Evolutionary conservation across 2,113 vertebrate genomes (phyloP).

Genomic region (Origma solitaria): DNA sequence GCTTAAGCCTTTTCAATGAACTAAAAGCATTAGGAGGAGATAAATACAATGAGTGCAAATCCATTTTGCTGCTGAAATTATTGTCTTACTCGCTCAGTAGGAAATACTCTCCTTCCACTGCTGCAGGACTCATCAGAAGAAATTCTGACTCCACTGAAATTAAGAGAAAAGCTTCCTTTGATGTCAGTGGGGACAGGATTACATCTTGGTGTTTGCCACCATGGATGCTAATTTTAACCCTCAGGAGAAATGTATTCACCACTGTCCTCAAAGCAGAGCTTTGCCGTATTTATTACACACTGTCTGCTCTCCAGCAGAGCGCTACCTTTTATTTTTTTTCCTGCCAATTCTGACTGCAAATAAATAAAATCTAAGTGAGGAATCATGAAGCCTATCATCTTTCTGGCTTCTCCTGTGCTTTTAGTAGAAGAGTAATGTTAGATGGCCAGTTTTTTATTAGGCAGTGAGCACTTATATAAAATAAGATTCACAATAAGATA

Average conservation of each 20-base stretch:
- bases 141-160: not conserved
- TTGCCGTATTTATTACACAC: not conserved
- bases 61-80: constrained; percentile 12
- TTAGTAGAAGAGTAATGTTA: not conserved
- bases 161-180: not conserved
- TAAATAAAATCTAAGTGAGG: not conserved
- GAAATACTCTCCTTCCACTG: not conserved
- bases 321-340: not conserved
- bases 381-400: not conserved
- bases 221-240: constrained; percentile 11
- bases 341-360: not conserved
- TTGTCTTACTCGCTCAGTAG: not conserved
- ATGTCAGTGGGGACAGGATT: not conserved
- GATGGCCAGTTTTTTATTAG: not conserved
- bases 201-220: not conserved
- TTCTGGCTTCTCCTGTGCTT: not conserved
- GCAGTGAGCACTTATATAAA: not conserved
- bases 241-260: not conserved
- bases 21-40: constrained; percentile 2
- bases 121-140: not conserved
- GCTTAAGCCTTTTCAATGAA: constrained; percentile 3
- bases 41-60: constrained; percentile 23
- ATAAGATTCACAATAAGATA: not conserved
- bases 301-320: not conserved
- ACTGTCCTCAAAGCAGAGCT: not conserved